Evolutionary conservation across 1,140 invertebrate species (phyloP), one percentile per base, ranked within the genome.

Genomic region (Rhopalosiphum maidis): DNA sequence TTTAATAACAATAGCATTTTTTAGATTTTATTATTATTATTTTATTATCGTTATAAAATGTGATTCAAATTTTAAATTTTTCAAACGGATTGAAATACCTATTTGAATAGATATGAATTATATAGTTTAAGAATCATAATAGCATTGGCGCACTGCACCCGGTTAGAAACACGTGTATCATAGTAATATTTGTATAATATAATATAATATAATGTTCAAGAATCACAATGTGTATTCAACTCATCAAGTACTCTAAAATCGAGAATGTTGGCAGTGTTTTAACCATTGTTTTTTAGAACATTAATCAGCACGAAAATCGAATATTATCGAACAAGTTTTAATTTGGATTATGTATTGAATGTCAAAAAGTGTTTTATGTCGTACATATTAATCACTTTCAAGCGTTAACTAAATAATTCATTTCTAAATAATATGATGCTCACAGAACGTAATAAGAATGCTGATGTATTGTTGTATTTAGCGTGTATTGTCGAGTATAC

Each of bases 321-420:
- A 92, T 51, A 83, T 83, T 93, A 93, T 93, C 77, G 91, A 51
- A 93, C 91, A 83, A 93, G 82, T 93, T 93, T 93, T 93, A 86
- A 86, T 93, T 93, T 86, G 48, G 91, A 93, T 55, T 83, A 93
- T 54, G 91, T 86, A 41, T 55, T 86, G 91, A 86, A 93, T 93
- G 91, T 93, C 43, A 51, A 83, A 83, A 51, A 82, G 77, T 55
- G 48, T 55, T 55, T 77, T 55, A 21, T 18, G 91, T 30, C 46
- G 15, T 85, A 82, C 77, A 93, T 93, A 93, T 86, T 55, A 86
- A 93, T 54, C 82, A 23, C 23, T n/a, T 23, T 37, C 3, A 82
- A 93, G 82, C 48, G 48, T 54, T 8, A 7, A 90, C 54, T 93
- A 83, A 93, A 93, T 93, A 93, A 93, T 93, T 93, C 91, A 93